Percentiles rank a stretch among this genome's conserved stretches.
These are phyloP conservation scores for Macrosoma leucophasiata DNA, from an alignment of 2,888 invertebrate species.

Conservation along the genomic window DNA sequence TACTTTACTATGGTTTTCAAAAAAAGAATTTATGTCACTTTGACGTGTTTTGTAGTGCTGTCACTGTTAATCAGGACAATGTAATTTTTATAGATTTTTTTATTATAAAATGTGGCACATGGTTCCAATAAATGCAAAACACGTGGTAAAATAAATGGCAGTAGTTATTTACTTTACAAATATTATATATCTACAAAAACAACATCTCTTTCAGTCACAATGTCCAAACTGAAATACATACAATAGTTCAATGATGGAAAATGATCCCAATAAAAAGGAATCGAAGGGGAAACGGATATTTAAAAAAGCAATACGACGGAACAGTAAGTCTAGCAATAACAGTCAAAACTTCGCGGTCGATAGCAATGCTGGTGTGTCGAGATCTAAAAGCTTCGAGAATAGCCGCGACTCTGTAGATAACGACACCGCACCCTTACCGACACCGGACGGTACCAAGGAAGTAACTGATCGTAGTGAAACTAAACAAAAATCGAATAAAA, in stretches of 20 bases:
- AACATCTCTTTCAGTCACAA: constrained; percentile 49
- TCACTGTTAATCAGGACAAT: too few relatives aligned
- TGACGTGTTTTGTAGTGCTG: too few relatives aligned
- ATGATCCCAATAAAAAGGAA: constrained; percentile 69
- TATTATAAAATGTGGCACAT: constrained; percentile 5
- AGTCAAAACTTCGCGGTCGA: constrained; percentile 45
- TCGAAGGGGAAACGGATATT: constrained; percentile 66
- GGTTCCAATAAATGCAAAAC: background rate
- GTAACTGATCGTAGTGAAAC: constrained; percentile 29
- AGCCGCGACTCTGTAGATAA: constrained; percentile 43
- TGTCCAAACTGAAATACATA: constrained; percentile 39
- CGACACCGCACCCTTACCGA: constrained; percentile 45
- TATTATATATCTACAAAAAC: constrained; percentile 25
- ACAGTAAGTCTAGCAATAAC: constrained; percentile 52
- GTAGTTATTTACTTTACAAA: constrained; percentile 5
- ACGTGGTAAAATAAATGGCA: constrained; percentile 8
- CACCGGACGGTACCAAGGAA: constrained; percentile 44
- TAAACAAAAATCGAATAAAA: constrained; percentile 35
- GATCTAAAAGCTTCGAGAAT: constrained; percentile 56
- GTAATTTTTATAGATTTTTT: too few relatives aligned
- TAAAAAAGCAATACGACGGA: constrained; percentile 60
- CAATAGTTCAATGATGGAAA: constrained; percentile 63
- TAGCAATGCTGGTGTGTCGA: constrained; percentile 38
- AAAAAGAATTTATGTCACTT: too few relatives aligned
- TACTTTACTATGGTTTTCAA: too few relatives aligned